These are phyloP conservation scores for Nephrotoma flavescens DNA, from an alignment of 2,888 invertebrate species.

Conservation along the genomic window DNA sequence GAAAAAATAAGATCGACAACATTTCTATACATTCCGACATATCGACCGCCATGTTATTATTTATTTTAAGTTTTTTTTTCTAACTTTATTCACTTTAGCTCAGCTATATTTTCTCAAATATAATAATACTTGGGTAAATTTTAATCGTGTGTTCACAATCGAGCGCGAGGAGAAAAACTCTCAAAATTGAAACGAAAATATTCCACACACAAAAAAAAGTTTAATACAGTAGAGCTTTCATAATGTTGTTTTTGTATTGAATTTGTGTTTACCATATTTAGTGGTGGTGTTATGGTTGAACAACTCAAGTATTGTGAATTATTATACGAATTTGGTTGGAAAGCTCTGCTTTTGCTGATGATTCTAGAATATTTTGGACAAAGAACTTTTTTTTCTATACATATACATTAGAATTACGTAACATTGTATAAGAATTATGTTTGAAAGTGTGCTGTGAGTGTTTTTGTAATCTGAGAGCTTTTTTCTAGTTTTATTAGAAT, in stretches of 20 bases:
- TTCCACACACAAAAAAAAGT: not conserved
- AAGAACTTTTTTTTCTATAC: not conserved
- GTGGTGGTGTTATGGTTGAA: not conserved
- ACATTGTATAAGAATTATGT: not conserved
- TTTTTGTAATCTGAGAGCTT: not conserved
- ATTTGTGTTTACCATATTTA: not conserved
- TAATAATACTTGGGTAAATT: not conserved
- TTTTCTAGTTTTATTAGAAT: not conserved
- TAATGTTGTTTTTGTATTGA: not conserved
- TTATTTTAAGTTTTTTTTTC: not conserved
- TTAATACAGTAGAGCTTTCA: not conserved
- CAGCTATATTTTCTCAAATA: not conserved
- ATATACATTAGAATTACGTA: not conserved
- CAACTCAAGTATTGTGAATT: not conserved
- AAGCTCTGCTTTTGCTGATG: not conserved
- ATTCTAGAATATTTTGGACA: not conserved
- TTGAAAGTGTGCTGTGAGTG: not conserved
- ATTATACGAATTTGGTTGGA: not conserved
- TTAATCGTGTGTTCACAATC: not conserved
- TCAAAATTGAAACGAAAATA: not conserved
- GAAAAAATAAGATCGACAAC: not conserved
- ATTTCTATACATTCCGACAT: constrained; percentile 1
- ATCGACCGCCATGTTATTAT: constrained; percentile 6
- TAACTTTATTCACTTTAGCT: not conserved
- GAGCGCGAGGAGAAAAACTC: not conserved